Conservation (phyloP, 1,140 invertebrate species). For the Antheraea pernyi region DNA sequence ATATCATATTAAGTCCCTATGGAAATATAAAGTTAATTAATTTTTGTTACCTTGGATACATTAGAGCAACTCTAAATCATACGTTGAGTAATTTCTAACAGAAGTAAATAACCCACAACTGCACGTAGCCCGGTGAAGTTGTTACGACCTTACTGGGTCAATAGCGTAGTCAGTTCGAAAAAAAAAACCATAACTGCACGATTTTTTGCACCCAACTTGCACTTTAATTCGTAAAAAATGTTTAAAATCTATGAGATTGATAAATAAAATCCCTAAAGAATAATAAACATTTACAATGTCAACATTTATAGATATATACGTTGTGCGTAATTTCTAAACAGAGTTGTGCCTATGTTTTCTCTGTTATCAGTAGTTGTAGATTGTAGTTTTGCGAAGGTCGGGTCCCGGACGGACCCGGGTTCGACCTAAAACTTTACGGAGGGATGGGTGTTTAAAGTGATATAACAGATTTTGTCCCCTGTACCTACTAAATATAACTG, state of each 20-base stretch:
- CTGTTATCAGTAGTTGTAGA: slow-evolving; percentile 14
- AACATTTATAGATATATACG: neutral
- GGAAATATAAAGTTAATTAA: no score
- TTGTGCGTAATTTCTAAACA: neutral
- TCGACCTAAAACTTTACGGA: slow-evolving; percentile 42
- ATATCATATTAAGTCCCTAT: no score
- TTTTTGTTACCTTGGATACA: no score
- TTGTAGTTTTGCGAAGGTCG: slow-evolving; percentile 15
- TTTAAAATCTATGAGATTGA: neutral
- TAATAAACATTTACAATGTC: neutral
- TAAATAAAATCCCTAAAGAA: neutral
- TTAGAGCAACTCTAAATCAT: no score
- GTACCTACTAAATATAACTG: slow-evolving; percentile 28
- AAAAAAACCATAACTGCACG: no score
- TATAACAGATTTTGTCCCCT: slow-evolving; percentile 48
- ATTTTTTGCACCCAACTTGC: no score
- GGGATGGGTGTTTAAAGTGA: slow-evolving; percentile 44
- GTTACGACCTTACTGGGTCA: no score
- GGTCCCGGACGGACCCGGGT: slow-evolving; percentile 9
- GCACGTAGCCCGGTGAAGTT: no score
- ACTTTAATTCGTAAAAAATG: no score
- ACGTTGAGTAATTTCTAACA: no score
- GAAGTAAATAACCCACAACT: no score
- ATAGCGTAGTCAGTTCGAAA: no score
- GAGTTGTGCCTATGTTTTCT: slow-evolving; percentile 2